Evolutionary conservation across 2,888 invertebrate species (phyloP).

Genomic region (Pandemis heparana): DNA sequence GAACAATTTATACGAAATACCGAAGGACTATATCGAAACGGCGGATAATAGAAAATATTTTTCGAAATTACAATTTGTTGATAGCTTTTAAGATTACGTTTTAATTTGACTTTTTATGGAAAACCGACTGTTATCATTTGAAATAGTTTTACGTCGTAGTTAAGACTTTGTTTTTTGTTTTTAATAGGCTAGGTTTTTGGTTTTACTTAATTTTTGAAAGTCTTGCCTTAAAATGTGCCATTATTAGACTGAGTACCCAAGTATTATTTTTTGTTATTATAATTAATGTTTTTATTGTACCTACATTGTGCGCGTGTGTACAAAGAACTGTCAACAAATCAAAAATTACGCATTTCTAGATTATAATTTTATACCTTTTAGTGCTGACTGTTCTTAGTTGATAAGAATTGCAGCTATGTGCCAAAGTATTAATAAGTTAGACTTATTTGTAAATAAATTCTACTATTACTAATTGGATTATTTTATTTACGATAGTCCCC

Average conservation of each 20-base stretch:
- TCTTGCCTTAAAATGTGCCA: constrained; percentile 50
- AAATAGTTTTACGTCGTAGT: constrained; percentile 10
- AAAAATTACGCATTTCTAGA: neutral
- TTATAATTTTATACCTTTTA: constrained; percentile 18
- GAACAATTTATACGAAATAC: constrained; percentile 37
- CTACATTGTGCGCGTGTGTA: constrained; percentile 45
- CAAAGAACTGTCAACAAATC: constrained; percentile 44
- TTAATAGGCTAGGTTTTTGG: constrained; percentile 15
- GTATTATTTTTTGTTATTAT: constrained; percentile 58
- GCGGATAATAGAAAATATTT: constrained; percentile 70
- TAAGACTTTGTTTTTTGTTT: constrained; percentile 17
- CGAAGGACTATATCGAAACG: constrained; percentile 59
- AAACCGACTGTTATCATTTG: constrained; percentile 35
- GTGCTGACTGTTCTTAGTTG: constrained; percentile 14
- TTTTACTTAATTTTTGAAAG: neutral
- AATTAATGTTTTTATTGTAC: constrained; percentile 53
- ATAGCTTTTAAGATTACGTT: constrained; percentile 48
- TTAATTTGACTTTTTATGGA: constrained; percentile 5
- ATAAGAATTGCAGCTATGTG: constrained; percentile 38
- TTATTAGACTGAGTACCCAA: constrained; percentile 74
- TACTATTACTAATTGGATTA: neutral
- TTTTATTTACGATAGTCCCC: neutral
- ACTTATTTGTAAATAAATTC: constrained; percentile 68
- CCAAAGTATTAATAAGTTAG: constrained; percentile 62
- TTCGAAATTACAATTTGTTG: constrained; percentile 70